These are phyloP conservation scores for Cheirogaleus medius DNA, from an alignment of 2,113 vertebrate species.

Conservation along the genomic window DNA sequence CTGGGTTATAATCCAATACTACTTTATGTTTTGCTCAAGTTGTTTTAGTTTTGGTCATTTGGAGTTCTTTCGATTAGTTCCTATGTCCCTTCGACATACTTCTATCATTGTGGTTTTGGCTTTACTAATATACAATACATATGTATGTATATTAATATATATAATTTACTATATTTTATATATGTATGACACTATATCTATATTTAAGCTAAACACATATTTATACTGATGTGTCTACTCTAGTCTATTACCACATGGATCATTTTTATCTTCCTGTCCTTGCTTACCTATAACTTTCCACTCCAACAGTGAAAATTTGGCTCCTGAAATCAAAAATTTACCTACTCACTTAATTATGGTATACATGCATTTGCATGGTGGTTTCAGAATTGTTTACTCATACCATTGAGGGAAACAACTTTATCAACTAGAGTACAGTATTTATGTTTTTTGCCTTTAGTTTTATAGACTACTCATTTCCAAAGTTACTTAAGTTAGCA, in stretches of 20 bases:
- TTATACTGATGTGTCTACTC: not conserved
- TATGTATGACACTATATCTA: not conserved
- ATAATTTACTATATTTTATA: not conserved
- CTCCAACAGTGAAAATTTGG: not conserved
- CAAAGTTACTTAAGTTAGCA: not conserved
- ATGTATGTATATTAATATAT: no score
- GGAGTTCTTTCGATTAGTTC: not conserved
- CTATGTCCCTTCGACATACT: not conserved
- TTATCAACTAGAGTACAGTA: not conserved
- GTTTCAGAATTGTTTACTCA: not conserved
- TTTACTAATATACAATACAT: not conserved
- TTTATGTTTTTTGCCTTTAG: not conserved
- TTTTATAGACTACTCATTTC: not conserved
- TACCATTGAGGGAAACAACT: not conserved
- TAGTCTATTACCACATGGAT: not conserved
- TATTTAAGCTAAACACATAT: not conserved
- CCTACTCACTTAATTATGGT: not conserved
- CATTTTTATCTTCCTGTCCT: not conserved
- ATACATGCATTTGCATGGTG: no score
- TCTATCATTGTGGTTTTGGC: not conserved
- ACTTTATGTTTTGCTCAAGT: not conserved
- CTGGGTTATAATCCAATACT: not conserved
- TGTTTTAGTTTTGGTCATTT: not conserved
- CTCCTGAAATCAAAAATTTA: not conserved
- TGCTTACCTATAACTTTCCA: not conserved